Evolutionary conservation across 2,888 invertebrate species (phyloP), one percentile per base, ranked within the genome.

Genomic region (Stenchaetothrips biformis): DNA sequence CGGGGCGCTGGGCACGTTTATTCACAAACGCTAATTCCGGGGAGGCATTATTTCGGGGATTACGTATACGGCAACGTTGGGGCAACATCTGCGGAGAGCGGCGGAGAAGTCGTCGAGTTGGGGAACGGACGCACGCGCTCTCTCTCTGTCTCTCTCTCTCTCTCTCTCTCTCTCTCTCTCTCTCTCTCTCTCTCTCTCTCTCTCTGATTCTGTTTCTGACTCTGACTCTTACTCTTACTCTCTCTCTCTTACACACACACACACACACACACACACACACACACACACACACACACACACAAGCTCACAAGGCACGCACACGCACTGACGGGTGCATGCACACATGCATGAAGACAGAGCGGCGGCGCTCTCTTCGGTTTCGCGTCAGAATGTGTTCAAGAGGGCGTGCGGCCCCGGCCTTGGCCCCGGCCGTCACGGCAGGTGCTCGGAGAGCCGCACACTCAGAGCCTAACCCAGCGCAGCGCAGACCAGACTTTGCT

Each of bases 121-220:
- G 2, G 37, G 37, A 37, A 37, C 37, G 37, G 37, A 37, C 37
- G 37, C 37, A 37, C 37, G n/a, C n/a, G n/a, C n/a, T n/a, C n/a
- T n/a, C n/a, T 67, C 74, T 79, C 74, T 79, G 67, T 79, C 79
- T 79, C 79, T 79, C 79, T 79, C 74, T 67, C 79, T 79, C 79
- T 79, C 62, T 47, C 78, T 77, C 80, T 6, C 53, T 6, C 53
- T 6, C 53, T 6, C 53, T 49, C 49, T 49, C 27, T 37, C 78
- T 78, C 21, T 78, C 25, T 48, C 78, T 18, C 48, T 18, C 78
- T 78, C 78, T 78, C 78, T 37, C 78, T 78, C 78, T 78, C 78
- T 78, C 27, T 37, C 78, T 78, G n/a, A 48, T 7, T 18, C 37
- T n/a, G n/a, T 18, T 6, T 11, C 25, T 8, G 48, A 6, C 49